A percentile compares a stretch with the other conserved stretches of the same genome.
These are phyloP conservation scores for Poecile montanus DNA, from an alignment of 2,797 vertebrate species.

Conservation along the genomic window DNA sequence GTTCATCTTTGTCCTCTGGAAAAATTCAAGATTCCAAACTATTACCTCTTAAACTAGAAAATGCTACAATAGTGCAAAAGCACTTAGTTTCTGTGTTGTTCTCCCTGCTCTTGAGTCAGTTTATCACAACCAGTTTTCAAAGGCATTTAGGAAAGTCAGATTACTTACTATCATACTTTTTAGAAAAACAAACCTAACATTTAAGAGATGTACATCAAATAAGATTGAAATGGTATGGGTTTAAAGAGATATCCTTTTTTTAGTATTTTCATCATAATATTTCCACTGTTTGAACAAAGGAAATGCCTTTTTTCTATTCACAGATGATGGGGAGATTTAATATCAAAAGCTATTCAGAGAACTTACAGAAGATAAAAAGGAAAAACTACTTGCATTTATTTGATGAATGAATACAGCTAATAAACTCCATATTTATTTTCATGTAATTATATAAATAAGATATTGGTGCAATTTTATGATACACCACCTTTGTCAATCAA, in stretches of 20 bases:
- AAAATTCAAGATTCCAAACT: slow-evolving; percentile 17
- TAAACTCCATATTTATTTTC: not conserved
- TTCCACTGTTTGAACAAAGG: not conserved
- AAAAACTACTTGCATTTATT: not conserved
- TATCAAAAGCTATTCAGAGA: not conserved
- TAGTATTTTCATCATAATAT: not conserved
- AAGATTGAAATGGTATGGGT: not conserved
- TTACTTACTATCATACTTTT: not conserved
- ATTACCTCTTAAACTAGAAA: slow-evolving; percentile 2
- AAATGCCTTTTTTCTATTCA: not conserved
- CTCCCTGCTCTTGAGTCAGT: not conserved
- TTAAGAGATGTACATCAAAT: not conserved
- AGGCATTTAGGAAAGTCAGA: not conserved
- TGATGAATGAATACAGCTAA: not conserved
- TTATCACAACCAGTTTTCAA: not conserved
- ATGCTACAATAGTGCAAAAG: not conserved
- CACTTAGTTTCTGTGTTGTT: not conserved
- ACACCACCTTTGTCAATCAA: not conserved
- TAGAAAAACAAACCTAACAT: not conserved
- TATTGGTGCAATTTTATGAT: not conserved
- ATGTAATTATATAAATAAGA: not conserved
- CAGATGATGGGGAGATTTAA: not conserved
- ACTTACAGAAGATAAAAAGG: not conserved
- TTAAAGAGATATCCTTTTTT: not conserved
- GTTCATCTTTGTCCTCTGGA: not conserved